Base-by-base conservation (phyloP, 2,797 vertebrate genomes). In the Tapirus indicus region DNA sequence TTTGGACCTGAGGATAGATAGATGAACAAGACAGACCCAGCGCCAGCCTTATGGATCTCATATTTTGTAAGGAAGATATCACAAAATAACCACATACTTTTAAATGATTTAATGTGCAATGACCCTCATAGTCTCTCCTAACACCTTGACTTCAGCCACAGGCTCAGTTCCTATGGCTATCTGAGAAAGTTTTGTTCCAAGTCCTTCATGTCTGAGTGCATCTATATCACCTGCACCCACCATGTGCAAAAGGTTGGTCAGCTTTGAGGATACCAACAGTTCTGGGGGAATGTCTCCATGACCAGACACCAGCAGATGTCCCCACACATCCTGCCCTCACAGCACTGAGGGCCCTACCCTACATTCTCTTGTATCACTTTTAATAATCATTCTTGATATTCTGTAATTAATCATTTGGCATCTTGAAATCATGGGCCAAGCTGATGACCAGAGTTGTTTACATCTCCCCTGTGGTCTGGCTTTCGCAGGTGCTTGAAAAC, bases 61-160 rank as follows among this genome's bases (percentile, higher is more conserved):
- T 3, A 60, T 91, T 95, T 94, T 88, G 12, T 93, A 29, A 93
- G 74, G 64, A 92, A 79, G 44, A 29, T 86, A 29, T 72, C 6
- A 74, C 27, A 91, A 95, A 92, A 82, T 79, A 89, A 83, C 13
- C 66, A 71, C 20, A 78, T 47, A 64, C 49, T 96, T 96, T 92
- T 1, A 92, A 91, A 79, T 58, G 64, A 85, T 54, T 86, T 64
- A 47, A 91, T 71, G 44, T 88, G 25, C 18, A 78, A 20, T 62
- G 17, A 35, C 27, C 25, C 2, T 82, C 12, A 23, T 60, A 44
- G 29, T 88, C 23, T 91, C 68, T 77, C 25, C 74, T 54, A 86
- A 84, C 47, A 58, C 41, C 78, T 38, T 8, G 14, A 54, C 54
- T 75, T 38, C 6, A 88, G 38, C 27, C 64, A 72, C n/a, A 58